These are phyloP conservation scores for Trilocha varians DNA, from an alignment of 2,888 invertebrate species.

Conservation along the genomic window DNA sequence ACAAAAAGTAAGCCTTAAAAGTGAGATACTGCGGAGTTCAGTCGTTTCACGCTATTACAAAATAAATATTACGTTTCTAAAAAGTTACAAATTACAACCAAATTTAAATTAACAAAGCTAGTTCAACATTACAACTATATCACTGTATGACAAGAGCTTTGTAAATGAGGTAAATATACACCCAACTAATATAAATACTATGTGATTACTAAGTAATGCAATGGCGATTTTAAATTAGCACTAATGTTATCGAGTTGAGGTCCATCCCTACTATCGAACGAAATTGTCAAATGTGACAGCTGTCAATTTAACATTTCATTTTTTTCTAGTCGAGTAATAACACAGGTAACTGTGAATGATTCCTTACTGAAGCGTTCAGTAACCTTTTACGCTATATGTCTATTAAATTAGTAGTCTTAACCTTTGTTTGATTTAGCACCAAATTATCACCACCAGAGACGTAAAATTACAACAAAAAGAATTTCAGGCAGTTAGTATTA, in stretches of 20 bases:
- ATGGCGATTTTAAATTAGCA: conserved; percentile 1
- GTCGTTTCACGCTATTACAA: conserved; percentile 54
- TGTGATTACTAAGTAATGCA: conserved; percentile 12
- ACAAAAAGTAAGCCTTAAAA: conserved; percentile 25
- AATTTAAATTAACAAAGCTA: conserved; percentile 22
- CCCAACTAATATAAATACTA: conserved; percentile 29
- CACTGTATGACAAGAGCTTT: conserved; percentile 58
- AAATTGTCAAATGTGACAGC: conserved; percentile 50
- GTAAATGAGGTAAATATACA: conserved; percentile 33
- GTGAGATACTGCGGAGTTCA: conserved; percentile 61
- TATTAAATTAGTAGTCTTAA: conserved; percentile 19
- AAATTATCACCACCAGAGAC: conserved; percentile 49
- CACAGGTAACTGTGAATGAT: conserved; percentile 38
- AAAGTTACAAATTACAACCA: conserved; percentile 28
- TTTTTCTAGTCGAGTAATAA: conserved; percentile 26
- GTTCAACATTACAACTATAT: conserved; percentile 39
- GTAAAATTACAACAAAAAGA: conserved; percentile 28
- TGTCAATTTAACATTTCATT: conserved; percentile 51
- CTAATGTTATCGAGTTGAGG: not conserved
- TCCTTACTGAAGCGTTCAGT: conserved; percentile 39
- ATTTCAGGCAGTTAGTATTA: conserved; percentile 57
- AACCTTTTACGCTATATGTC: conserved; percentile 39
- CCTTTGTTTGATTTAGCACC: conserved; percentile 50
- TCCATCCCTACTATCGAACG: conserved; percentile 15
- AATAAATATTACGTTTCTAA: conserved; percentile 28